Evolutionary conservation across 53 echinoderm and acorn worm genomes (phyloP).

Genomic region (Paelopatides confundens): DNA sequence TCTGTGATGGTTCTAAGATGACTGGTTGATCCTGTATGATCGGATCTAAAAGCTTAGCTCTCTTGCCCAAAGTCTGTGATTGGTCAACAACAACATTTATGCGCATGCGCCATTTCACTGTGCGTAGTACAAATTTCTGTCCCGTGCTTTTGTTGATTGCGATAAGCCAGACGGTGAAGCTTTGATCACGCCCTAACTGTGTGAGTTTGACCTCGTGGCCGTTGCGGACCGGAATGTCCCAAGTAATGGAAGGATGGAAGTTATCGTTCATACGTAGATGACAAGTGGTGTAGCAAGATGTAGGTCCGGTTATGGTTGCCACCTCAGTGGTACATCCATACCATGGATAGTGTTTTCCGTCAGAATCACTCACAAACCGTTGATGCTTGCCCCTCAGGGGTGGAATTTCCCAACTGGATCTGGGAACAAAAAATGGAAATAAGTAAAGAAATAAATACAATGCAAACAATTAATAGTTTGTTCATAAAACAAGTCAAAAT

Average conservation of each 20-base stretch:
- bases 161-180: slow-evolving; percentile 96
- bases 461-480: neutral
- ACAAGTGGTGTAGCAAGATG: slow-evolving; percentile 93
- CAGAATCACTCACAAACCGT: slow-evolving; percentile 92
- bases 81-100: slow-evolving; percentile 94
- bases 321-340: slow-evolving; percentile 99
- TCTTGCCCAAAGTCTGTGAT: slow-evolving; percentile 81
- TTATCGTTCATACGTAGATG: slow-evolving; percentile 99
- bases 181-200: slow-evolving; percentile 90
- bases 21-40: slow-evolving; percentile 93
- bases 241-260: slow-evolving; percentile 97
- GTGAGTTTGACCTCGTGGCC: slow-evolving; percentile 94
- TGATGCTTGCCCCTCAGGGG: slow-evolving; percentile 86
- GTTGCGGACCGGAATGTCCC: slow-evolving; percentile 98
- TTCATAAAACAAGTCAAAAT: too few species aligned
- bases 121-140: slow-evolving; percentile 94
- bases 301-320: slow-evolving; percentile 90
- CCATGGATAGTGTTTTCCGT: slow-evolving; percentile 99
- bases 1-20: slow-evolving; percentile 88
- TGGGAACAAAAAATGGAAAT: slow-evolving; percentile 14
- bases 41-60: slow-evolving; percentile 86
- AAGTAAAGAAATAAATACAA: neutral
- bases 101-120: slow-evolving; percentile 98
- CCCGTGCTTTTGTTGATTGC: slow-evolving; percentile 95
- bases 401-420: slow-evolving; percentile 99